Evolutionary conservation across 92 coral and sea anemone species (phyloP), one percentile per base, ranked within the genome.

Genomic region (Paramuricea clavata): DNA sequence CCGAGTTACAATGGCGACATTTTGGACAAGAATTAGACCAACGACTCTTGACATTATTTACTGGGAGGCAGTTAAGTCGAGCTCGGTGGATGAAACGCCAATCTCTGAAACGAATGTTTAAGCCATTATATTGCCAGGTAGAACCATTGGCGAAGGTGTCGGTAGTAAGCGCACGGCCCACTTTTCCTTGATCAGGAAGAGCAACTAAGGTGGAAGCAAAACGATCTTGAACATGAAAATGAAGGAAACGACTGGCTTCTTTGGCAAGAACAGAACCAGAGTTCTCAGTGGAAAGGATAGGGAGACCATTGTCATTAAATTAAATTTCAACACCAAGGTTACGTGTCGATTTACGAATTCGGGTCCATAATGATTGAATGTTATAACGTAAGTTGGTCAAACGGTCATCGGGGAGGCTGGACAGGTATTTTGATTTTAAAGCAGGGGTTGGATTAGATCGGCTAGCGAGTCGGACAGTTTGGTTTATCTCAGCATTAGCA

Each of bases 21-120:
- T 57, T 73, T 8, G 86, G 72, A 6, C 26, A 25, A 28, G 57
- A 36, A 22, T 31, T 60, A 49, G 86, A 81, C 43, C 49, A 81
- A 27, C 86, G 72, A 74, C 59, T 54, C 52, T 81, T 81, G 93
- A 83, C 79, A 88, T 89, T 56, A 83, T 91, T 59, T 17, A 50
- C 49, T 69, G 74, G 71, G 49, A 85, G 23, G 72, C 85, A 23
- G 89, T 74, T 41, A 78, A 90, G 49, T 59, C 82, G 19, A 83
- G 90, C 15, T 77, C 81, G 47, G 89, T 86, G 70, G 93, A 87
- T 42, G 86, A 81, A 81, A 0, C 85, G 49, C 85, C 85, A 81
- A 69, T 81, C 74, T 30, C 33, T 59, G 28, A 81, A 81, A 47
- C 85, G 73, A 32, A 60, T 35, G 6, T 81, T 81, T 26, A 62